Base-by-base conservation (phyloP, 1,140 invertebrate genomes). In the Parasteatoda tepidariorum region DNA sequence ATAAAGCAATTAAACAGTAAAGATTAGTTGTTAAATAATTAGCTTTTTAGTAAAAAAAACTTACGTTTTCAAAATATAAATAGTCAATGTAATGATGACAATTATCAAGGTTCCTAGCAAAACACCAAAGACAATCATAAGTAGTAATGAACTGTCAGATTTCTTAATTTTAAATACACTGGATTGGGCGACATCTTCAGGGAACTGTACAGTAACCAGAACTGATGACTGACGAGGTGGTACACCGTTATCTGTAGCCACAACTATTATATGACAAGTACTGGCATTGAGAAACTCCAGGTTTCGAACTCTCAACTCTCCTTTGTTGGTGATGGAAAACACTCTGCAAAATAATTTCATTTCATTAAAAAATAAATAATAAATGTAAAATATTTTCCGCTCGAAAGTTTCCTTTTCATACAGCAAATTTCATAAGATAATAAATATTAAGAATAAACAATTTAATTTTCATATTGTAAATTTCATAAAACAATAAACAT, bases 211-310 rank as follows among this genome's bases (percentile, higher is more conserved):
- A 55, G 93, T 92, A 1, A 95, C 92, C 1, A 94, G 94, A 66
- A 94, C 94, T 89, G 92, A 93, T 87, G 85, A 84, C 89, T 92
- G 92, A 90, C 93, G 90, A 0, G 94, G 93, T 54, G 94, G 94
- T 34, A 91, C 90, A 41, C 94, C 94, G 41, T 92, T 93, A 88
- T 97, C 96, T 0, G 92, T 93, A 22, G 95, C 96, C 73, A 94
- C 92, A 55, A 93, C 94, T 22, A 95, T 92, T 48, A 95, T 90
- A 89, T 92, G 93, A 86, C 92, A 92, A 71, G 91, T 92, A 82
- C 90, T 92, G 85, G 89, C 88, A 88, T 92, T 93, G 26, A 91
- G 89, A 31, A 57, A 86, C 0, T 88, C 88, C 9, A 90, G 48
- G 79, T 89, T 89, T 33, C 84, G 78, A 2, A 92, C 85, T 24